A percentile compares a stretch with the other conserved stretches of the same genome.
Evolutionary conservation across 2,113 vertebrate species (phyloP).

Genomic region (Amblyopsis rosae): DNA sequence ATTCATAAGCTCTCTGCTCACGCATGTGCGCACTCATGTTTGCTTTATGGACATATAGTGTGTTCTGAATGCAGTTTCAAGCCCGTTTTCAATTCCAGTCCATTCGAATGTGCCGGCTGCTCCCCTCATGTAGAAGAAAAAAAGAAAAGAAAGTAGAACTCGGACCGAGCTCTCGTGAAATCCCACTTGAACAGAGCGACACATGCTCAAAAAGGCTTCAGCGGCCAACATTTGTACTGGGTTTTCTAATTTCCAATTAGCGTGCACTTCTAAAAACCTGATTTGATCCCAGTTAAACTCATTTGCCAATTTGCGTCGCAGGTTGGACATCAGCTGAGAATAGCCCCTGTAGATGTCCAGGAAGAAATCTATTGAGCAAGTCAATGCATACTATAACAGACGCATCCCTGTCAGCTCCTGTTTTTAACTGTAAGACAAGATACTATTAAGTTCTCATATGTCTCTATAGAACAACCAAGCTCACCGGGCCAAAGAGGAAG

Average conservation of each 20-base stretch:
- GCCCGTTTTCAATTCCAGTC: conserved; percentile 39
- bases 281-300: conserved; percentile 57
- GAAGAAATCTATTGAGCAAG: conserved; percentile 11
- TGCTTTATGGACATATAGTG: not conserved
- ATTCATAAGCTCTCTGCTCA: conserved; percentile 18
- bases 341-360: conserved; percentile 12
- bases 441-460: not conserved
- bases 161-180: conserved; percentile 38
- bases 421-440: not conserved
- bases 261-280: conserved; percentile 48
- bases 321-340: conserved; percentile 42
- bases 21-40: not conserved
- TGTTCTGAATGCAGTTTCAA: conserved; percentile 14
- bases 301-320: conserved; percentile 52
- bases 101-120: conserved; percentile 32
- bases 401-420: conserved; percentile 2
- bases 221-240: conserved; percentile 52
- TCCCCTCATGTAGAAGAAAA: conserved; percentile 24
- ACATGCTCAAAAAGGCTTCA: conserved; percentile 58
- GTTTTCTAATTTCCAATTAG: conserved; percentile 70
- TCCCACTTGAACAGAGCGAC: conserved; percentile 60
- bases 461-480: not conserved
- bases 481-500: not conserved
- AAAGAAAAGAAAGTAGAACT: conserved; percentile 33
- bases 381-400: not conserved